phyloP scores from a whole-genome alignment of 1,140 invertebrate species.

The Fopius arisanus region DNA sequence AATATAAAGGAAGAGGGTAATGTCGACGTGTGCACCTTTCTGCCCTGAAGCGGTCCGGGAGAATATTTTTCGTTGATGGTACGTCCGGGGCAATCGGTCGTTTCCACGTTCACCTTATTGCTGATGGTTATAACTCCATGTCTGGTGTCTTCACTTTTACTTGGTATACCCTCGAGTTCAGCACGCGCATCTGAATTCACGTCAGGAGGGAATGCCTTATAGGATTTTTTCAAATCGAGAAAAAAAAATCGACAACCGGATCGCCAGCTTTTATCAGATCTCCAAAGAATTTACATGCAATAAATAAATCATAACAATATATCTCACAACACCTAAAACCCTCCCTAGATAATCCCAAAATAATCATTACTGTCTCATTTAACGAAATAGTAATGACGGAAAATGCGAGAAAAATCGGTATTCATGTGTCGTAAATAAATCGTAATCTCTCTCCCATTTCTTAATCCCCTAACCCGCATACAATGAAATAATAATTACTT shows the following conservation, averaged over 20 bases:
- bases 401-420: too few relatives aligned
- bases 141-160: slow-evolving; percentile 24
- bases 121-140: not conserved
- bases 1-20: not conserved
- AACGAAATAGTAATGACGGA: too few relatives aligned
- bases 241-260: too few relatives aligned
- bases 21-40: slow-evolving; percentile 24
- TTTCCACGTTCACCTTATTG: slow-evolving; percentile 23
- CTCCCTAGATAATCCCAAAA: too few relatives aligned
- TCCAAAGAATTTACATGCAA: too few relatives aligned
- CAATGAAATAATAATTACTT: not conserved
- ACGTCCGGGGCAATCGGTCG: slow-evolving; percentile 18
- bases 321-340: too few relatives aligned
- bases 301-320: too few relatives aligned
- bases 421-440: not conserved
- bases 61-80: not conserved
- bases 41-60: slow-evolving; percentile 30
- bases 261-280: too few relatives aligned
- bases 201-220: not conserved
- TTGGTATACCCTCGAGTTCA: not conserved
- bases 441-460: not conserved
- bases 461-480: not conserved
- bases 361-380: too few relatives aligned
- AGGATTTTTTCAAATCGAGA: too few relatives aligned
- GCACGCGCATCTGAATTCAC: not conserved